phyloP scores from a whole-genome alignment of 53 echinoderm and acorn worm species.

The Stichopus horrens region DNA sequence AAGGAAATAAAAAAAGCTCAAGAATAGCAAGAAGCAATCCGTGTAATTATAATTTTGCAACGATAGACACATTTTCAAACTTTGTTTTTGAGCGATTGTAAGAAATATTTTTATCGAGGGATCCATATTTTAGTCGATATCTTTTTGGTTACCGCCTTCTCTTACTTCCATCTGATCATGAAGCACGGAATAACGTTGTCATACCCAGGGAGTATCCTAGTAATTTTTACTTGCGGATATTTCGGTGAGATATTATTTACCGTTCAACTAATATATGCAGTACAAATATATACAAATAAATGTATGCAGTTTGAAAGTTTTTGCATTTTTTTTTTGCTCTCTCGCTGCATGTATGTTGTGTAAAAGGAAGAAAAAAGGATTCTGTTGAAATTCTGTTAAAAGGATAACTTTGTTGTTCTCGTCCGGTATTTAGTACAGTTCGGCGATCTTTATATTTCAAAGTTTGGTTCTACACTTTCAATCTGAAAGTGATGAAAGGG shows the following conservation, averaged over 20 bases:
- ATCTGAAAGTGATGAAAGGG: too few species aligned
- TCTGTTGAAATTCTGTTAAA: background rate
- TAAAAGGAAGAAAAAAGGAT: too few species aligned
- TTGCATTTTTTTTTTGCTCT: background rate
- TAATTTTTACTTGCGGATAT: background rate
- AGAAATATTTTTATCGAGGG: background rate
- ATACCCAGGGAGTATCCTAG: conserved; percentile 3
- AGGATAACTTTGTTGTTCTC: too few species aligned
- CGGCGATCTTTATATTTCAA: too few species aligned
- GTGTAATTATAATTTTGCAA: background rate
- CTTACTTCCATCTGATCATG: background rate
- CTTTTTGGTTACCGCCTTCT: background rate
- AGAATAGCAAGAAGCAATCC: background rate
- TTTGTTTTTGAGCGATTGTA: background rate
- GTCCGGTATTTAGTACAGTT: background rate
- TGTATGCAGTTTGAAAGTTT: too few species aligned
- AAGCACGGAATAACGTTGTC: background rate
- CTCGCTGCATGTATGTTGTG: background rate
- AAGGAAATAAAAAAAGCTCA: background rate
- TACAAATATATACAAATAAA: too few species aligned
- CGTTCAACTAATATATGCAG: background rate
- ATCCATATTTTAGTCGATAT: background rate
- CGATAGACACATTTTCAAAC: background rate
- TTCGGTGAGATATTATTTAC: background rate
- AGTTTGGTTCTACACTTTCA: too few species aligned